Evolutionary conservation across 1,140 invertebrate species (phyloP).

Genomic region (Chlorops oryzae): DNA sequence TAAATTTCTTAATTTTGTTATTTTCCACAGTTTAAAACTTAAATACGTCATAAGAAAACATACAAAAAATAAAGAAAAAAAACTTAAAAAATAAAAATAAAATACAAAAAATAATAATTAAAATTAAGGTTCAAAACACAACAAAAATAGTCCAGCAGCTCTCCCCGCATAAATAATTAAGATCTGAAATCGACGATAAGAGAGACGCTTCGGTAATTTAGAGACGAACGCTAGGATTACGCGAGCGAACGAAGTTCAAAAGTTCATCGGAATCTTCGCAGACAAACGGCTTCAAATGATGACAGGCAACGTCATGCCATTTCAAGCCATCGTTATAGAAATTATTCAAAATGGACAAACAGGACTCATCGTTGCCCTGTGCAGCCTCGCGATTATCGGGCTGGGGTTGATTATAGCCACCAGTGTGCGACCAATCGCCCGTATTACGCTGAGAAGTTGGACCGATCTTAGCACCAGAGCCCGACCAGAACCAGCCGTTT

Average conservation of each 20-base stretch:
- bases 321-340: constrained; percentile 89
- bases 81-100: too few species aligned
- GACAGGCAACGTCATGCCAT: constrained; percentile 86
- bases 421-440: constrained; percentile 81
- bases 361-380: constrained; percentile 82
- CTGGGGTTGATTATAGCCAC: constrained; percentile 76
- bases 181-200: background rate
- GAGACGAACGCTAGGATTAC: constrained; percentile 76
- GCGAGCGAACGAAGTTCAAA: constrained; percentile 80
- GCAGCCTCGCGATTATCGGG: constrained; percentile 86
- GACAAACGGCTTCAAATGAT: constrained; percentile 87
- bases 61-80: too few species aligned
- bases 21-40: too few species aligned
- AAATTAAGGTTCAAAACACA: too few species aligned
- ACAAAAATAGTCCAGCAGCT: too few species aligned
- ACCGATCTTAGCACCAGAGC: constrained; percentile 81
- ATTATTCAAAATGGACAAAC: constrained; percentile 82
- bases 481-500: constrained; percentile 92
- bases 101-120: too few species aligned
- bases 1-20: too few species aligned
- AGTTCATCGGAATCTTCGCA: constrained; percentile 89
- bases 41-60: too few species aligned
- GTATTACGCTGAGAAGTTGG: constrained; percentile 79
- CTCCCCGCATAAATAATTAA: background rate
- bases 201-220: too few species aligned